phyloP scores from a whole-genome alignment of 2,797 vertebrate genomes.

The Alauda arvensis region DNA sequence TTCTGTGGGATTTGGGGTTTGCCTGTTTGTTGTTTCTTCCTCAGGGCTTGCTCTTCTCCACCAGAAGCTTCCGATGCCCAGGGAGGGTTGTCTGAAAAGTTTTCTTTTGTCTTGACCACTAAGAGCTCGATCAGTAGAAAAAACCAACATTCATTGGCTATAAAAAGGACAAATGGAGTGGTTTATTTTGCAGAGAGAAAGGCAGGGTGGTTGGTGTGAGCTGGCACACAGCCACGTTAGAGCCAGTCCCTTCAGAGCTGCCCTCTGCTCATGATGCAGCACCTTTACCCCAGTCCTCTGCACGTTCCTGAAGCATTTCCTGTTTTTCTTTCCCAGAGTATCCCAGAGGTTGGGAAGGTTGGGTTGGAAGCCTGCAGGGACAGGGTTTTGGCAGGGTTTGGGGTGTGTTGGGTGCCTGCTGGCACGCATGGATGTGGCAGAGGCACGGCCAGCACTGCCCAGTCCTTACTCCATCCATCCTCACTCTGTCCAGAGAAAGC shows the following conservation, averaged over 20 bases:
- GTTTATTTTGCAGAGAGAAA: neutral
- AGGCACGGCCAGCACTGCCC: neutral
- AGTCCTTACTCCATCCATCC: neutral
- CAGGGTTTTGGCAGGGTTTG: neutral
- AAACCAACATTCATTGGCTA: neutral
- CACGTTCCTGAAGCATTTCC: neutral
- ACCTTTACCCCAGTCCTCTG: neutral
- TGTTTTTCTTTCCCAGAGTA: neutral
- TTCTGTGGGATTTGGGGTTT: neutral
- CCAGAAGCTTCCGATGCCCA: fast-evolving
- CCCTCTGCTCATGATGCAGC: neutral
- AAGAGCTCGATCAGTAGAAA: neutral
- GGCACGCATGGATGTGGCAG: fast-evolving
- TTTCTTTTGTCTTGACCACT: neutral
- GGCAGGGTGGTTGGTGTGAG: neutral
- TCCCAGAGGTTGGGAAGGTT: neutral
- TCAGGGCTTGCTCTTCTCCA: neutral
- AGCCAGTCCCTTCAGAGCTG: neutral
- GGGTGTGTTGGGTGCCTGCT: fast-evolving
- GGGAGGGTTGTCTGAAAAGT: neutral
- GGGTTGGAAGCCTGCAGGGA: neutral
- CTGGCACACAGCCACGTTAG: fast-evolving
- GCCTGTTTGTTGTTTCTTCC: neutral
- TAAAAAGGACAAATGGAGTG: neutral
- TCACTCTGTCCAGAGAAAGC: fast-evolving